Evolutionary conservation across 2,888 invertebrate genomes (phyloP).

Genomic region (Lycia hirtaria): DNA sequence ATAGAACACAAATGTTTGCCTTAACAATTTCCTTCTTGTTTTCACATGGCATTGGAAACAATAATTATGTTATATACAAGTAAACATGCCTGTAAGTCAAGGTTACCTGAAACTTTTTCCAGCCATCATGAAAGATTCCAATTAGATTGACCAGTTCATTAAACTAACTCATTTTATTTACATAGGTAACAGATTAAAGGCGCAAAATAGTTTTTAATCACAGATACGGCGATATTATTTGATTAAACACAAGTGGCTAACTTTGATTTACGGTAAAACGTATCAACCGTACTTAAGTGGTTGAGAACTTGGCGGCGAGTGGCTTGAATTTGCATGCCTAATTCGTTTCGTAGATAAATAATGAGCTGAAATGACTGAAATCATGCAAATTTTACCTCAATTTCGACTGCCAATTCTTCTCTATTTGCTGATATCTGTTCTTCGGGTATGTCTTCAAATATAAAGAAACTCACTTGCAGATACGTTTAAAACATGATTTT

Average conservation of each 20-base stretch:
- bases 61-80: constrained; percentile 10
- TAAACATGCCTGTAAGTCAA: constrained; percentile 22
- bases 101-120: constrained; percentile 31
- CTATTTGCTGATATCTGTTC: neutral
- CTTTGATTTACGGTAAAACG: constrained; percentile 4
- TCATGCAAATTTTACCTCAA: constrained; percentile 61
- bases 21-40: constrained; percentile 6
- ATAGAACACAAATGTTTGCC: constrained; percentile 1
- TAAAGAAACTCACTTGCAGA: neutral
- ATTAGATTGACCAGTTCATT: neutral
- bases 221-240: neutral
- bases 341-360: constrained; percentile 54
- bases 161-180: constrained; percentile 1
- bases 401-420: constrained; percentile 44
- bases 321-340: constrained; percentile 44
- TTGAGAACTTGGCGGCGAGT: constrained; percentile 28
- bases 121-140: constrained; percentile 23
- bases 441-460: neutral
- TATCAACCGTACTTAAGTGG: constrained; percentile 25
- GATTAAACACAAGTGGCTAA: neutral
- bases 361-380: constrained; percentile 53
- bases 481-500: neutral
- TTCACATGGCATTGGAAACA: constrained; percentile 22
- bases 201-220: constrained; percentile 34
- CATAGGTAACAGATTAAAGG: constrained; percentile 2